Percentiles rank a stretch among this genome's conserved stretches.
These are phyloP conservation scores for Xestia sexstrigata DNA, from an alignment of 2,888 invertebrate genomes.

Conservation along the genomic window DNA sequence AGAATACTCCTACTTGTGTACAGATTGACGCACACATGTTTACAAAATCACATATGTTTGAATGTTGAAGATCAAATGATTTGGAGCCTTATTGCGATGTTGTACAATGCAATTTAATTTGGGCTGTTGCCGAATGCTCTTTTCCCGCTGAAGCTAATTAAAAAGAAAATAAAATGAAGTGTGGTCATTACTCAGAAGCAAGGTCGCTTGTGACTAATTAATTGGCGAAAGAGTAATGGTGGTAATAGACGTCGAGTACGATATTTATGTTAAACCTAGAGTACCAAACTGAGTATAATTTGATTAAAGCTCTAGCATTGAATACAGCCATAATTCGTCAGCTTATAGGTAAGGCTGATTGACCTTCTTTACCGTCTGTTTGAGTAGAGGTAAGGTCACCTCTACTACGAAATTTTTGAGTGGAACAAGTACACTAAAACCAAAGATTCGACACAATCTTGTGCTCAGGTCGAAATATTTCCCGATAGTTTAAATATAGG, in stretches of 20 bases:
- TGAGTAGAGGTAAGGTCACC: not conserved
- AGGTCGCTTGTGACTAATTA: conserved; percentile 80
- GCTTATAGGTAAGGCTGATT: not conserved
- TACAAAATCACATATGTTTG: conserved; percentile 59
- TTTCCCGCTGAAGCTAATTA: conserved; percentile 77
- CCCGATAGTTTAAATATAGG: not conserved
- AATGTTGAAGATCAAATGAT: conserved; percentile 42
- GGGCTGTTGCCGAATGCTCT: conserved; percentile 54
- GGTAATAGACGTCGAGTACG: conserved; percentile 68
- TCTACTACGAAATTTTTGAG: not conserved
- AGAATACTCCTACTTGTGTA: conserved; percentile 69
- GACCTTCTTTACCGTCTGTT: not conserved
- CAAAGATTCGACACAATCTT: not conserved
- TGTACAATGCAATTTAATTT: conserved; percentile 49
- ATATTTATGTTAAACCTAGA: conserved; percentile 69
- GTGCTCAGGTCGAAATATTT: not conserved
- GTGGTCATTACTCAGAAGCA: conserved; percentile 78
- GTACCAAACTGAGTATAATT: conserved; percentile 35
- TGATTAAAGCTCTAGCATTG: conserved; percentile 1
- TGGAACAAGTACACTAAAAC: not conserved
- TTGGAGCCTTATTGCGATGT: conserved; percentile 60
- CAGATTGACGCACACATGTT: conserved; percentile 63
- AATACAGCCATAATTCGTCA: not conserved
- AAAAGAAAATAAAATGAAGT: conserved; percentile 81
- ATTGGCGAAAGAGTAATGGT: conserved; percentile 77